Conservation (phyloP, 1,140 invertebrate genomes). For the Leguminivora glycinivorella region DNA sequence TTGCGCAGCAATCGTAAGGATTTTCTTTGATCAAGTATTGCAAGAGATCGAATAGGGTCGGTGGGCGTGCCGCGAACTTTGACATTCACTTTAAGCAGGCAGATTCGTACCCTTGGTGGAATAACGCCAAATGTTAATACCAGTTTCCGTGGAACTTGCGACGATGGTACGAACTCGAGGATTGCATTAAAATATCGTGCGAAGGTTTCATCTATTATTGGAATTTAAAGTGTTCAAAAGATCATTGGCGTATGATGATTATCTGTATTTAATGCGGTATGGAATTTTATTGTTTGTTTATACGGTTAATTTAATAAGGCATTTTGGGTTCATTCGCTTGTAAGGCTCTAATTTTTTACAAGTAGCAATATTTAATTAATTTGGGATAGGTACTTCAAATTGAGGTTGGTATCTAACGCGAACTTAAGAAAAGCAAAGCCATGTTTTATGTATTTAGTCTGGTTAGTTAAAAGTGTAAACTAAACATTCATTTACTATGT, state of each 20-base stretch:
- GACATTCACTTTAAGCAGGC: slow-evolving; percentile 44
- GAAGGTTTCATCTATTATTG: not conserved
- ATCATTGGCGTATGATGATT: not conserved
- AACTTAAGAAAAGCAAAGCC: too few relatives aligned
- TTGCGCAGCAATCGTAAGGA: slow-evolving; percentile 32
- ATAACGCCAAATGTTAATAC: not conserved
- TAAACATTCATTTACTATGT: too few relatives aligned
- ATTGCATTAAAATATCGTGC: not conserved
- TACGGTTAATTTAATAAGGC: not conserved
- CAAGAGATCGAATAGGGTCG: slow-evolving; percentile 59
- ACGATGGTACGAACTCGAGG: not conserved
- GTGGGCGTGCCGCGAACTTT: slow-evolving; percentile 63
- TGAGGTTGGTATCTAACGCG: too few relatives aligned
- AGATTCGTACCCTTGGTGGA: slow-evolving; percentile 1
- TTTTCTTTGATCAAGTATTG: slow-evolving; percentile 53
- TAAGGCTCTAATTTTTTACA: too few relatives aligned
- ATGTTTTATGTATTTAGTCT: too few relatives aligned
- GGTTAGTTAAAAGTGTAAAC: too few relatives aligned
- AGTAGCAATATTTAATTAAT: too few relatives aligned
- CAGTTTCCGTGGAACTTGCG: not conserved
- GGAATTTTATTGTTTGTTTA: not conserved
- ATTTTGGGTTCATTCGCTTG: too few relatives aligned
- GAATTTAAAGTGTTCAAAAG: not conserved
- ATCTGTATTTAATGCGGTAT: not conserved
- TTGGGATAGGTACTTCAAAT: too few relatives aligned